Conservation (phyloP, 92 coral and sea anemone species). For the Pocillopora meandrina region DNA sequence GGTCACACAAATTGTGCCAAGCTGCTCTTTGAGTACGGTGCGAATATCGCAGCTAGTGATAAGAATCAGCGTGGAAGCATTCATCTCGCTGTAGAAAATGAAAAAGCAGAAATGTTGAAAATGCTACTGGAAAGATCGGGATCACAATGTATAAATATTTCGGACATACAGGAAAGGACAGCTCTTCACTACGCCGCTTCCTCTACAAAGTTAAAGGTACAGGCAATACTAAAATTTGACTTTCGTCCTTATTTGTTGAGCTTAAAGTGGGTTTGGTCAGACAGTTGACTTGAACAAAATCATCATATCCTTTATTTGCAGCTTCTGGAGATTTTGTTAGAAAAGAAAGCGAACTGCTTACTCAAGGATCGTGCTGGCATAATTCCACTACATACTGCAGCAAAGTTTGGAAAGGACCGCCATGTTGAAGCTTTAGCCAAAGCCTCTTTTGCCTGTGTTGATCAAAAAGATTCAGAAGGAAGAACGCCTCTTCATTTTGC, state of each 20-base stretch:
- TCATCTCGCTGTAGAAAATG: constrained; percentile 70
- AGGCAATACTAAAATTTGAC: background rate
- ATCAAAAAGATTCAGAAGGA: constrained; percentile 57
- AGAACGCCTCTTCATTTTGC: constrained; percentile 76
- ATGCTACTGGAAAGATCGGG: constrained; percentile 47
- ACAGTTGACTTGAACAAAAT: too few species aligned
- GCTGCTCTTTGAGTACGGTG: constrained; percentile 64
- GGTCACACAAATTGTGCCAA: constrained; percentile 65
- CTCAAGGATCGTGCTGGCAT: constrained; percentile 60
- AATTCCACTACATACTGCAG: constrained; percentile 80
- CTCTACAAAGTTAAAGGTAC: constrained; percentile 58
- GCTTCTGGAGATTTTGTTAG: constrained; percentile 59
- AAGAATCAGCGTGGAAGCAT: constrained; percentile 64
- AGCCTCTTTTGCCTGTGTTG: constrained; percentile 54
- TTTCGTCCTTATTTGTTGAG: too few species aligned
- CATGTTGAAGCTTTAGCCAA: constrained; percentile 61
- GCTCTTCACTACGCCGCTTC: constrained; percentile 74
- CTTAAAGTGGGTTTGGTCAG: background rate
- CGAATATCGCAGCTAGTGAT: constrained; percentile 66
- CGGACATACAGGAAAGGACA: constrained; percentile 67
- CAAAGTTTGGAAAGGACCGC: constrained; percentile 58
- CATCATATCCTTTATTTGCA: constrained; percentile 4
- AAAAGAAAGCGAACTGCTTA: constrained; percentile 60
- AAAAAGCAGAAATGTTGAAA: constrained; percentile 45
- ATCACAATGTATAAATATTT: constrained; percentile 39